Evolutionary conservation across 2,113 vertebrate genomes (phyloP), one percentile per base, ranked within the genome.

Genomic region (Podiceps cristatus): DNA sequence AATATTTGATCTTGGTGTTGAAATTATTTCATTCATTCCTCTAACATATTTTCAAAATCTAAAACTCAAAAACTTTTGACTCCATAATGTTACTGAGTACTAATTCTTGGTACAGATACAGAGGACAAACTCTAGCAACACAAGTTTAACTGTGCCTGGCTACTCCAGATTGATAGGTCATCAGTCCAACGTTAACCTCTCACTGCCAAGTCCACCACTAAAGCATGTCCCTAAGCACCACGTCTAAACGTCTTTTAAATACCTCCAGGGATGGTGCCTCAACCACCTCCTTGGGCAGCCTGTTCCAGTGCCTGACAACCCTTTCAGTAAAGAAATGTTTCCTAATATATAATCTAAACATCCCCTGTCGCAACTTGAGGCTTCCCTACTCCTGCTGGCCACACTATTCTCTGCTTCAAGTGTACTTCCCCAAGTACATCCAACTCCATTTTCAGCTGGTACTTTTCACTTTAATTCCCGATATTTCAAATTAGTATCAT

Each of bases 401-500:
- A n/a, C n/a, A n/a, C n/a, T 85, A 27, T 67, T 85, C 18, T 5
- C 35, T 82, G 7, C 5, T 69, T 58, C 11, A 47, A 18, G 42
- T 25, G 11, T 55, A 31, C 7, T 58, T 77, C 18, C 4, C 5
- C 23, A 79, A 0, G 8, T 52, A n/a, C 2, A 24, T 22, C 1
- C 7, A 60, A 29, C 2, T 68, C 23, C 10, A 58, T 53, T 88
- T 86, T 15, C 29, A 84, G 18, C 5, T 37, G 25, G 0, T 11
- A 86, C 44, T 68, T 93, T 75, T 76, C 11, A 27, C 10, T 40
- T 78, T 24, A 42, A 67, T 86, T 83, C 37, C 19, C 52, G 73
- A 18, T 62, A 83, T 93, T 92, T 76, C 53, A 62, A 16, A 33
- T 93, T 80, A 42, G 7, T 81, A 22, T 35, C 9, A 69, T 29